Evolutionary conservation across 2,888 invertebrate species (phyloP), one percentile per base, ranked within the genome.

Genomic region (Abrostola triplasia): DNA sequence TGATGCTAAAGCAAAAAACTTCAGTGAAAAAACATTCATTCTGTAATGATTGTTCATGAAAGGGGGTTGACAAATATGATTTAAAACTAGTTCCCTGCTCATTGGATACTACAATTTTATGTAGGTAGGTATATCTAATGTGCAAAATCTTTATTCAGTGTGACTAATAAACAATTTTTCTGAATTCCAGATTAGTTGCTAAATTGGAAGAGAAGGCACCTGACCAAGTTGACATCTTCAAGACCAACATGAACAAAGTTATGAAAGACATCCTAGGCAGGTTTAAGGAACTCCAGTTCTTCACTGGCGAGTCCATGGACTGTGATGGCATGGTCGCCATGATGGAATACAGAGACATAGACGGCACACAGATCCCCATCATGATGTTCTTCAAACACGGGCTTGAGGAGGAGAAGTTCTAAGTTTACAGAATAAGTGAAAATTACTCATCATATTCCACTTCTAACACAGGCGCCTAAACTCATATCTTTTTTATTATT

Each of bases 361-460:
- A 98, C 80, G 98, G 97, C 56, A 95, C 96, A 5, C 97, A 97
- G 77, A 95, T 97, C 57, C 99, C 99, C 56, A 96, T 98, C 80
- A 95, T 99, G 90, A 98, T 99, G 97, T 98, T 98, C 95, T 98
- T 98, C 95, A 99, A 99, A 94, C 99, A 99, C 84, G 99, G 99
- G 73, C 96, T 99, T 70, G 96, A 97, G 63, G 99, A 98, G 91
- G 99, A 99, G 95, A 99, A 99, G 95, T 98, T 98, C 95, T 98
- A 98, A 93, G 64, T 77, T 64, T 83, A 84, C 81, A 66, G 76
- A 81, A 77, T 83, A 91, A 88, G 89, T 86, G 84, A 87, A 88
- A 66, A 84, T 74, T 86, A 86, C 87, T 91, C 88, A 88, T 88
- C 70, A 84, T 84, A 89, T 90, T 90, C 90, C 90, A 89, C 81